phyloP scores from a whole-genome alignment of 1,140 invertebrate species.

The Megalopta genalis region DNA sequence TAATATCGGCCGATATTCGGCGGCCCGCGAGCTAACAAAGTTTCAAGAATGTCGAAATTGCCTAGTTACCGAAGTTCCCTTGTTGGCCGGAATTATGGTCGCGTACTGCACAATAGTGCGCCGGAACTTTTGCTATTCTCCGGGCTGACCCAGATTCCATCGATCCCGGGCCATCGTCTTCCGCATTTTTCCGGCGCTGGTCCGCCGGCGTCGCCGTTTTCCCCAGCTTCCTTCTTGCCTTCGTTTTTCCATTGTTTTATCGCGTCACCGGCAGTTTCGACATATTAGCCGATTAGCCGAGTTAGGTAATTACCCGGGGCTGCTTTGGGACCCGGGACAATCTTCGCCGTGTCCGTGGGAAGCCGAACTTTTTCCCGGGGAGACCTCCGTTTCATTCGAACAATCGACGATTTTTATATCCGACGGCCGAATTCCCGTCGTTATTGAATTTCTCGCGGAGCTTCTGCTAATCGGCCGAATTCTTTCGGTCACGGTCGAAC shows the following conservation, averaged over 20 bases:
- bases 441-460: too few relatives aligned
- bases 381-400: too few relatives aligned
- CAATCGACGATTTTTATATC: too few relatives aligned
- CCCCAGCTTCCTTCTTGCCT: background rate
- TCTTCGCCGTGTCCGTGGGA: background rate
- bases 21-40: background rate
- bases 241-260: slow-evolving; percentile 26
- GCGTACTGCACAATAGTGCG: slow-evolving; percentile 25
- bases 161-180: slow-evolving; percentile 3
- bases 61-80: slow-evolving; percentile 29
- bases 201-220: background rate
- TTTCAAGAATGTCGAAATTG: slow-evolving; percentile 27
- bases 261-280: background rate
- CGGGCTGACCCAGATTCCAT: slow-evolving; percentile 43
- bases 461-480: too few relatives aligned
- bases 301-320: slow-evolving; percentile 5
- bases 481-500: too few relatives aligned
- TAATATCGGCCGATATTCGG: background rate
- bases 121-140: slow-evolving; percentile 50
- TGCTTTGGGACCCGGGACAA: background rate
- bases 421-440: too few relatives aligned
- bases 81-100: slow-evolving; percentile 45
- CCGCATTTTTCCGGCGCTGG: slow-evolving; percentile 29
- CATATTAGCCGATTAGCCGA: slow-evolving; percentile 6
- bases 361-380: too few relatives aligned